Evolutionary conservation across 2,113 vertebrate genomes (phyloP), one percentile per base, ranked within the genome.

Genomic region (Pontoporia blainvillei): DNA sequence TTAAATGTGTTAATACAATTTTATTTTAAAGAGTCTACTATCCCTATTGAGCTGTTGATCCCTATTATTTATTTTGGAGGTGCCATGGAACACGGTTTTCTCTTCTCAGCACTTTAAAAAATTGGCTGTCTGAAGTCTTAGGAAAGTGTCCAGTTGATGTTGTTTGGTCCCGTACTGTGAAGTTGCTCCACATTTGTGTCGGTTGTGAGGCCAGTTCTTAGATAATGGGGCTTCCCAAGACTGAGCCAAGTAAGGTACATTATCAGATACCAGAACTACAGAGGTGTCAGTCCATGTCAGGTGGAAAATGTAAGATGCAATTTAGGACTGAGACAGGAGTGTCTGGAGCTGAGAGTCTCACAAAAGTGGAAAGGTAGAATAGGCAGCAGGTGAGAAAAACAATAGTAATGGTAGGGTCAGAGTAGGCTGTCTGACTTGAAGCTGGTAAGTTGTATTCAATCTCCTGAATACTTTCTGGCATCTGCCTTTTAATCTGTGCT

Each of bases 21-120:
- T 64, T 91, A 85, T 93, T 89, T 94, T 82, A 72, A 95, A 61
- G 10, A 95, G 14, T 79, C 57, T 62, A 23, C 29, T 23, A 57
- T 95, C 29, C 8, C 27, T 34, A 2, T 52, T 44, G 46, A 61
- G 36, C 29, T 79, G 18, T 52, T 78, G 44, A 31, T 23, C 17
- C 61, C 44, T 66, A 41, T 41, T 75, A 39, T 76, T 92, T 82
- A 84, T 89, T 97, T 93, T 86, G 69, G 11, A 39, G 3, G 69
- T 94, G 69, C 41, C 44, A 73, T n/a, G 9, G 41, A 1, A 27
- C 27, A 69, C 59, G 31, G 2, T 49, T 93, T 72, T 89, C 31
- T 91, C 5, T 92, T 83, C 79, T 36, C 13, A 66, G 89, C 91
- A 76, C 46, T 96, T 96, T 21, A 29, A 72, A 86, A 81, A 85